Evolutionary conservation across 1,140 invertebrate genomes (phyloP).

Genomic region (Hylaeus volcanicus): DNA sequence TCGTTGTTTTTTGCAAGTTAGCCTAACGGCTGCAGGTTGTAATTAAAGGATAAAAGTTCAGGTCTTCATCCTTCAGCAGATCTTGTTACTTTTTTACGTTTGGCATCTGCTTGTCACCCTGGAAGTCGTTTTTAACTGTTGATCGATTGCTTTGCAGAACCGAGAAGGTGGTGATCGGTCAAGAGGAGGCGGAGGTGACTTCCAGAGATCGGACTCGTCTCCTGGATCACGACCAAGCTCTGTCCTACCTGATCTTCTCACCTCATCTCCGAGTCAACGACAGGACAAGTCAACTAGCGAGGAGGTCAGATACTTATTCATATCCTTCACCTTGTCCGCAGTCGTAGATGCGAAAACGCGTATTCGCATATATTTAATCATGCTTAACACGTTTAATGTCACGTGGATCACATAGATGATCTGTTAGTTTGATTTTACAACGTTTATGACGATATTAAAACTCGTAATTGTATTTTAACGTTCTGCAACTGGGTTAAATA

Average conservation of each 20-base stretch:
- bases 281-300: conserved; percentile 96
- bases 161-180: conserved; percentile 80
- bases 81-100: conserved; percentile 1
- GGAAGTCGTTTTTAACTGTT: conserved; percentile 6
- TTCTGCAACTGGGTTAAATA: too few relatives aligned
- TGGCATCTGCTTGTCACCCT: background rate
- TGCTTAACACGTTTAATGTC: conserved; percentile 14
- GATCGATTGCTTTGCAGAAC: conserved; percentile 80
- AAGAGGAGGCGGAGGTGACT: conserved; percentile 84
- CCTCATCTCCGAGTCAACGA: conserved; percentile 90
- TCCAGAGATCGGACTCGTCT: conserved; percentile 82
- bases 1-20: too few relatives aligned
- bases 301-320: conserved; percentile 86
- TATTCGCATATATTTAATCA: conserved; percentile 11
- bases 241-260: conserved; percentile 96
- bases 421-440: background rate
- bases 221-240: conserved; percentile 89
- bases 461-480: too few relatives aligned
- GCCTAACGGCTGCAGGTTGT: background rate
- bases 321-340: conserved; percentile 3
- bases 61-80: conserved; percentile 17
- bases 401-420: conserved; percentile 13
- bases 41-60: background rate
- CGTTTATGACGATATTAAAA: background rate
- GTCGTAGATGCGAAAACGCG: conserved; percentile 43